Conservation (phyloP, 2,888 invertebrate species). For the Drosophila fungiperda region DNA sequence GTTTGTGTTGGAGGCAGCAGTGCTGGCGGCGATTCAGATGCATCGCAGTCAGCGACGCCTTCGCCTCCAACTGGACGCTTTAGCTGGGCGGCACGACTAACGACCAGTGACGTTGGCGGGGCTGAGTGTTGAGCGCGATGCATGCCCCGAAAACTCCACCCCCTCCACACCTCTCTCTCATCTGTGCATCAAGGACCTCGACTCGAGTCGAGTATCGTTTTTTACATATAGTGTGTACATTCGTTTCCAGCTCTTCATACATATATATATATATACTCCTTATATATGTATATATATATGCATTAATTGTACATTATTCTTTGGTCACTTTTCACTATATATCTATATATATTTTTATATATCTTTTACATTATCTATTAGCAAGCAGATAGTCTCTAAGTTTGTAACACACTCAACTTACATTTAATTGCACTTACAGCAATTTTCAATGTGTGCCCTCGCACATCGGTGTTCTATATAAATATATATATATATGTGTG, state of each 20-base stretch:
- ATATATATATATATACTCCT: neutral
- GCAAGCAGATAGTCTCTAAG: slow-evolving; percentile 13
- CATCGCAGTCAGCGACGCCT: slow-evolving; percentile 56
- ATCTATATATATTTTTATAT: slow-evolving; percentile 34
- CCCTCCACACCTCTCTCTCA: slow-evolving; percentile 12
- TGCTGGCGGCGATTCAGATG: slow-evolving; percentile 54
- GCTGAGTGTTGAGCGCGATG: neutral
- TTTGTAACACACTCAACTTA: slow-evolving; percentile 26
- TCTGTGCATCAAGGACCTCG: slow-evolving; percentile 46
- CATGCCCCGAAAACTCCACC: slow-evolving; percentile 15
- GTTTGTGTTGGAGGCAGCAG: slow-evolving; percentile 66
- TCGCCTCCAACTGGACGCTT: slow-evolving; percentile 43
- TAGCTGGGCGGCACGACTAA: slow-evolving; percentile 39
- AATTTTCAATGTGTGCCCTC: slow-evolving; percentile 22
- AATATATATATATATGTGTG: slow-evolving; percentile 19
- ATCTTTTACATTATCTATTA: slow-evolving; percentile 40
- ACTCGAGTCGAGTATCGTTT: slow-evolving; percentile 44
- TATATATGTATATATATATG: slow-evolving; percentile 22
- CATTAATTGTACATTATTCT: slow-evolving; percentile 42
- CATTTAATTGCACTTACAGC: slow-evolving; percentile 19
- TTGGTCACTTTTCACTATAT: slow-evolving; percentile 14
- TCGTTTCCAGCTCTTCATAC: slow-evolving; percentile 30
- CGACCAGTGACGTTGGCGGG: slow-evolving; percentile 46
- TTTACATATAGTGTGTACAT: slow-evolving; percentile 55
- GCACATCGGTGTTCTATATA: slow-evolving; percentile 36